phyloP scores from a whole-genome alignment of 23 tunicate genomes.

The Corella eumyota region DNA sequence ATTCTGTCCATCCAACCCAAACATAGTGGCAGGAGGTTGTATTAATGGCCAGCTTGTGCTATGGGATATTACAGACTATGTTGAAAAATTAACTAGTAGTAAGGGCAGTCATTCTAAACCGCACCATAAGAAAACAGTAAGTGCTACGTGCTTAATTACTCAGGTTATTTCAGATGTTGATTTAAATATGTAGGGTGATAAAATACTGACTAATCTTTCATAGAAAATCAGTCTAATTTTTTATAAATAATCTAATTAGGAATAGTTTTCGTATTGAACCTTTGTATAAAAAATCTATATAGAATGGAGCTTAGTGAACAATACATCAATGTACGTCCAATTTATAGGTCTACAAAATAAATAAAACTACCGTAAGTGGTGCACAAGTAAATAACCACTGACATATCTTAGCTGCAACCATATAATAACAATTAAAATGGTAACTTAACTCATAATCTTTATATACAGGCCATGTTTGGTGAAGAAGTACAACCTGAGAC shows the following conservation, averaged over 20 bases:
- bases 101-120: constrained; percentile 15
- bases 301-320: too few species aligned
- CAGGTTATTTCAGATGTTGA: not conserved
- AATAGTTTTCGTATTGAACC: too few species aligned
- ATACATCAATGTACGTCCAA: too few species aligned
- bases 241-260: too few species aligned
- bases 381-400: too few species aligned
- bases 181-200: not conserved
- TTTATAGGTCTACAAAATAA: too few species aligned
- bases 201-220: not conserved
- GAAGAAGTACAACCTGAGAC: constrained; percentile 86
- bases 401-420: too few species aligned
- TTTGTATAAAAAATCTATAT: too few species aligned
- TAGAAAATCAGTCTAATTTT: not conserved
- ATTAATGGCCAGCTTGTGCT: constrained; percentile 93
- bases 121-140: constrained; percentile 46
- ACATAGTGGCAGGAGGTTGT: constrained; percentile 96
- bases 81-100: constrained; percentile 52
- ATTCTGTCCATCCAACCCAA: constrained; percentile 86
- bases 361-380: too few species aligned
- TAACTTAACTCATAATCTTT: not conserved
- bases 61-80: constrained; percentile 87
- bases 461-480: constrained; percentile 76
- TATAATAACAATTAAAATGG: not conserved
- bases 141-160: too few species aligned